Evolutionary conservation across 2,113 vertebrate genomes (phyloP), one percentile per base, ranked within the genome.

Genomic region (Sporophila hypoxantha): DNA sequence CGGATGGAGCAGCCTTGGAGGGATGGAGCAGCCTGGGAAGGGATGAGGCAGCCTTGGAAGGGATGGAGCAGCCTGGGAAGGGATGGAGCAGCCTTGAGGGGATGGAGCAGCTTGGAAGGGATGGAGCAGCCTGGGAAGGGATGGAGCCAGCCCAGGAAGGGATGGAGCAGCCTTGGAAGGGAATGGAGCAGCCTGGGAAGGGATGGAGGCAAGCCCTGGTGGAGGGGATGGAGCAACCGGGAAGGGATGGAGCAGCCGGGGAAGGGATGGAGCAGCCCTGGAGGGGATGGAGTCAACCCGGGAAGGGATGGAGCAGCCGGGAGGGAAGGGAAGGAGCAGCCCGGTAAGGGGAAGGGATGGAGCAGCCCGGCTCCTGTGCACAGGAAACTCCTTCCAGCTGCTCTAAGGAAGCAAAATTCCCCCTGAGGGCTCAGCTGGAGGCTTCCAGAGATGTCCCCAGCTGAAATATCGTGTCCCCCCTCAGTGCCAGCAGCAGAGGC

Each of bases 391-490:
- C 57, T 44, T 55, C 44, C 49, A 36, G 67, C 32, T 7, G 3
- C 32, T 49, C 50, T 3, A 4, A 39, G 41, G 30, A 52, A 27
- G 16, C 19, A 15, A 4, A 76, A 22, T 5, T 1, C 6, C 42
- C 19, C 26, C 0, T 0, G 4, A 0, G 5, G 2, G 46, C 56
- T 57, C 18, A 29, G 57, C 30, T 17, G 26, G 42, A 67, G 8
- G 19, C 18, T 32, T 34, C 50, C 36, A 29, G n/a, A 0, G 14
- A 2, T 16, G 1, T 3, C 12, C 61, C 36, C 27, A 27, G 2
- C 2, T 8, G 16, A 1, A 41, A 15, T 12, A 0, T 0, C 4
- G 4, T 32, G 32, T 50, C 55, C 10, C 22, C 9, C 3, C 18
- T 18, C 27, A 19, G 46, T 14, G 37, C 19, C 66, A 36, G 52